Conservation (phyloP, 2,888 invertebrate genomes). For the Thysanoteuthis rhombus region DNA sequence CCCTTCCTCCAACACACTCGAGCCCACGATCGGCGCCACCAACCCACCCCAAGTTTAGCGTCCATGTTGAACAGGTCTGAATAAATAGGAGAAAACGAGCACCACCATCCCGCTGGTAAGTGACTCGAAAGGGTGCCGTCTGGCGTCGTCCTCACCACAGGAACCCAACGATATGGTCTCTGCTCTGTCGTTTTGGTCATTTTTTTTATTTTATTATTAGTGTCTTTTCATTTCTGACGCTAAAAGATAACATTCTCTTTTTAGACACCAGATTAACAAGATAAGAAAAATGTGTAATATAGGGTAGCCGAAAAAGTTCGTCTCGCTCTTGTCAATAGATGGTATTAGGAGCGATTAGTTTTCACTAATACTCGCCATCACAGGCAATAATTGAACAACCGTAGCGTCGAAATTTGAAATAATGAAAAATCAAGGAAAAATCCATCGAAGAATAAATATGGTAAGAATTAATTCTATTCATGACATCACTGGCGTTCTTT, state of each 20-base stretch:
- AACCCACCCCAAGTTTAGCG: background rate
- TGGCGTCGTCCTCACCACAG: background rate
- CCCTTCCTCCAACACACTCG: background rate
- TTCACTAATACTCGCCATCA: no score
- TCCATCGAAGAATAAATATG: no score
- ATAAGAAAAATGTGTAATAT: background rate
- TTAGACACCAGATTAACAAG: background rate
- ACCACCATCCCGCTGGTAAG: conserved; percentile 12
- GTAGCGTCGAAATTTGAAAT: no score
- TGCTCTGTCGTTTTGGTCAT: background rate
- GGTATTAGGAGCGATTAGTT: no score
- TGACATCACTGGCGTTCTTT: no score
- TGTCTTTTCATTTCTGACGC: background rate
- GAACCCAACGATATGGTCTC: background rate
- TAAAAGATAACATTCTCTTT: background rate
- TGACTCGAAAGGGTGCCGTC: background rate
- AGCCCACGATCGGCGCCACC: background rate
- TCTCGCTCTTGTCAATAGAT: background rate
- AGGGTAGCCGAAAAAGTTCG: background rate
- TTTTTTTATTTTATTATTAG: background rate
- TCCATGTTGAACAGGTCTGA: background rate
- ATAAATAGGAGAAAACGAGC: background rate
- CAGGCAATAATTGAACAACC: no score
- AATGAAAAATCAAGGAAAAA: no score
- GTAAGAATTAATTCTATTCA: no score